These are phyloP conservation scores for Paracanthobrama guichenoti DNA, from an alignment of 2,113 vertebrate genomes.

Conservation along the genomic window DNA sequence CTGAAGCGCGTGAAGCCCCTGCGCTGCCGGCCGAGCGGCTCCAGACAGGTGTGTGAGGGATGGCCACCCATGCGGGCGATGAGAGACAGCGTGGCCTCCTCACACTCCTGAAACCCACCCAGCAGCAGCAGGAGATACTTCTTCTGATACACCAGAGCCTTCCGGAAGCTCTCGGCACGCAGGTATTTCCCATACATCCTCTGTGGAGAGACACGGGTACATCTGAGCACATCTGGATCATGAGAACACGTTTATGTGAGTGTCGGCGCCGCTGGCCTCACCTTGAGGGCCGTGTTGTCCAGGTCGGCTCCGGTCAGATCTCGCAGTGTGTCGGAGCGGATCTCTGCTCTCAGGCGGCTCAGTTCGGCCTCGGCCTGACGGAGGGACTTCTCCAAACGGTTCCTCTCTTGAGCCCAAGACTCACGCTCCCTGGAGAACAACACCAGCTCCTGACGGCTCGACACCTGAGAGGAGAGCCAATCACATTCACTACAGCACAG, in stretches of 20 bases:
- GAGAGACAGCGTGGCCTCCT: slow-evolving; percentile 88
- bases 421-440: slow-evolving; percentile 84
- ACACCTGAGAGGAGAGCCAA: slow-evolving; percentile 65
- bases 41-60: slow-evolving; percentile 74
- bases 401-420: slow-evolving; percentile 83
- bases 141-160: slow-evolving; percentile 97
- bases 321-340: slow-evolving; percentile 80
- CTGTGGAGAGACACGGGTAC: slow-evolving; percentile 64
- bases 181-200: slow-evolving; percentile 93
- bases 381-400: slow-evolving; percentile 82
- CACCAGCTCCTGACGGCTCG: slow-evolving; percentile 66
- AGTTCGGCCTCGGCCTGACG: slow-evolving; percentile 83
- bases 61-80: slow-evolving; percentile 88
- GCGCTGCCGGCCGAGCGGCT: slow-evolving; percentile 74
- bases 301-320: slow-evolving; percentile 79
- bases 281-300: slow-evolving; percentile 85
- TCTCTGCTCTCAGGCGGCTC: slow-evolving; percentile 81
- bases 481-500: background rate
- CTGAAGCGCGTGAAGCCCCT: slow-evolving; percentile 87
- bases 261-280: slow-evolving; percentile 52
- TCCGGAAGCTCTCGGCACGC: slow-evolving; percentile 93
- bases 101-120: slow-evolving; percentile 95
- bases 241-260: too few species aligned
- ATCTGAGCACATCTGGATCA: too few species aligned
- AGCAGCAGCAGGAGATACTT: slow-evolving; percentile 93